These are phyloP conservation scores for Eugnorisma glareosa DNA, from an alignment of 2,888 invertebrate genomes.

Conservation along the genomic window DNA sequence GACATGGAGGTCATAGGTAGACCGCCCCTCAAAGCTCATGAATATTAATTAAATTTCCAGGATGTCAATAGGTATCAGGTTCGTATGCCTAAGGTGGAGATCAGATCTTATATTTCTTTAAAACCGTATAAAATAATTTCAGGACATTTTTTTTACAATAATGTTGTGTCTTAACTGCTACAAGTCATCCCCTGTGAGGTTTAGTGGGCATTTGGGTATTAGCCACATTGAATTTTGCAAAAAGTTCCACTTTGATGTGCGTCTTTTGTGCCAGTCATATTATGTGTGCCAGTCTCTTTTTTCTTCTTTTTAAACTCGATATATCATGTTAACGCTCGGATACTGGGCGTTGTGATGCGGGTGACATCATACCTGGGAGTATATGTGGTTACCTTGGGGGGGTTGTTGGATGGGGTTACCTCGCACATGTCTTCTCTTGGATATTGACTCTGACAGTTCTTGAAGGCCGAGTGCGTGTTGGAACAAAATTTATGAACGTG, in stretches of 20 bases:
- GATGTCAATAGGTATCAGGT: not conserved
- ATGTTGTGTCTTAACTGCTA: not conserved
- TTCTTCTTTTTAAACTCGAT: not conserved
- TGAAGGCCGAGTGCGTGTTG: not conserved
- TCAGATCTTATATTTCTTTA: not conserved
- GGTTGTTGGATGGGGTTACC: no score
- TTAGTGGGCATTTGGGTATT: not conserved
- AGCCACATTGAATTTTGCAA: not conserved
- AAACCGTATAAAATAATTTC: not conserved
- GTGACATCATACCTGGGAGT: not conserved
- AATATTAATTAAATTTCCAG: conserved; percentile 29
- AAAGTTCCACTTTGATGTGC: not conserved
- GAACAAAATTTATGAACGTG: not conserved
- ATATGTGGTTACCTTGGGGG: no score
- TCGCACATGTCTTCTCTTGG: not conserved
- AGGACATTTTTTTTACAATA: not conserved
- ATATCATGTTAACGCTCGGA: not conserved
- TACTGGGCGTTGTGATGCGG: not conserved
- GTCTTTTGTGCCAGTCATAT: not conserved
- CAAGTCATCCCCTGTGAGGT: not conserved
- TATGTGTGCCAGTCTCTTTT: not conserved
- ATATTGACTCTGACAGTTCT: not conserved
- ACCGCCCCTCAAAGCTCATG: conserved; percentile 12
- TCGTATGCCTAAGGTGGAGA: not conserved
- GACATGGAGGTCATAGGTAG: not conserved